phyloP scores from a whole-genome alignment of 2,113 vertebrate species.

The Gorsachius goisagi region DNA sequence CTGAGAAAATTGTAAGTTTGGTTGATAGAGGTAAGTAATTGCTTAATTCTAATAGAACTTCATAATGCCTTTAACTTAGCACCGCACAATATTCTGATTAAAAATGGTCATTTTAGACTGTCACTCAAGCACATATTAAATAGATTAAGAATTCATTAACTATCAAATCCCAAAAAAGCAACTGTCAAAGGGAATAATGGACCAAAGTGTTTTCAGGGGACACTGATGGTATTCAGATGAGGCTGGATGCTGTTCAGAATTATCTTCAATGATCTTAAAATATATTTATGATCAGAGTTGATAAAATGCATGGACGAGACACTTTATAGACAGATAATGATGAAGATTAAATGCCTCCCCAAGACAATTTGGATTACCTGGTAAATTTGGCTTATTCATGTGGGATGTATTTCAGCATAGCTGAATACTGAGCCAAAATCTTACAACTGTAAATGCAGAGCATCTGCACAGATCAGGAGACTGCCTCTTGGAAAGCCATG shows the following conservation, averaged over 20 bases:
- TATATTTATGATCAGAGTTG: neutral
- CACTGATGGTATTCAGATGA: neutral
- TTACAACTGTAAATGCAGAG: neutral
- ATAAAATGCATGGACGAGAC: neutral
- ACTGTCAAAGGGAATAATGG: neutral
- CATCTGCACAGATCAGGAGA: neutral
- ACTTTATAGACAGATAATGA: neutral
- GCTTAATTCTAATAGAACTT: neutral
- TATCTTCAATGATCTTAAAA: neutral
- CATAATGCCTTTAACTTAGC: neutral
- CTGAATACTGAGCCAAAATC: neutral
- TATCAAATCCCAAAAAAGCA: neutral
- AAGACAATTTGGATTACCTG: neutral
- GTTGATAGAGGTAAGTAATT: neutral
- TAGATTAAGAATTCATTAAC: neutral
- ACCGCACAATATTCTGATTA: neutral
- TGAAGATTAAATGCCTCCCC: neutral
- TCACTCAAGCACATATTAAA: neutral
- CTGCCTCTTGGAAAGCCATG: neutral
- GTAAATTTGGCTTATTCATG: neutral
- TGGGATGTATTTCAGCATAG: neutral
- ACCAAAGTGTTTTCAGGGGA: neutral
- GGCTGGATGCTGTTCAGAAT: neutral
- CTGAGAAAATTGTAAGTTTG: neutral
- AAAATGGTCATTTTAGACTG: neutral